Percentiles rank a stretch among this genome's conserved stretches.
Conservation (phyloP, 2,888 invertebrate species). For the Rhingia campestris region DNA sequence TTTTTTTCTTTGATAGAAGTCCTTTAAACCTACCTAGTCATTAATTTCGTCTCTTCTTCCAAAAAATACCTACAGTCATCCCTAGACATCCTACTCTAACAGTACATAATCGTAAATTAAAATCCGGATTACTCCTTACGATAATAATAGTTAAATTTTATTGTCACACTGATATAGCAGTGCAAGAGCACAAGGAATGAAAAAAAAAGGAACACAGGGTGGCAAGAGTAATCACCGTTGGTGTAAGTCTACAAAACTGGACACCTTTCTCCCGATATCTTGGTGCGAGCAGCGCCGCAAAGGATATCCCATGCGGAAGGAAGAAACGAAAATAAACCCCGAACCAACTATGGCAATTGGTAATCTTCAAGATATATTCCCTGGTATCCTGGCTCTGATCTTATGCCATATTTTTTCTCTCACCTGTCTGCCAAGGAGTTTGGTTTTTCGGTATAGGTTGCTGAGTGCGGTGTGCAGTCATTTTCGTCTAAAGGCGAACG, state of each 20-base stretch:
- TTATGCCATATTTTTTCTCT: constrained; percentile 69
- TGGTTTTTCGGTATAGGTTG: background rate
- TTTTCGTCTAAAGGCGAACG: constrained; percentile 49
- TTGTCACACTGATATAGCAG: constrained; percentile 67
- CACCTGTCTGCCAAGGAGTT: constrained; percentile 69
- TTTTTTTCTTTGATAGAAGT: no score
- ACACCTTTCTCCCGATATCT: constrained; percentile 28
- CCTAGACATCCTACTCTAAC: constrained; percentile 24
- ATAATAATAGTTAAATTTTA: constrained; percentile 73
- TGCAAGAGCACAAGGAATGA: constrained; percentile 2
- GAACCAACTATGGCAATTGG: constrained; percentile 69
- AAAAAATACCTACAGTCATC: constrained; percentile 3
- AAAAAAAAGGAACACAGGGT: constrained; percentile 1
- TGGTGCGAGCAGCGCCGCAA: constrained; percentile 1
- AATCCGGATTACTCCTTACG: constrained; percentile 62
- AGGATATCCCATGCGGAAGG: background rate
- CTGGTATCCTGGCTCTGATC: constrained; percentile 66
- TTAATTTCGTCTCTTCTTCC: background rate
- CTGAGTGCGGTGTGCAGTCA: constrained; percentile 30
- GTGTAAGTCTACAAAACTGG: constrained; percentile 34
- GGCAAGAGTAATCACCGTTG: constrained; percentile 64
- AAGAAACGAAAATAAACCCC: constrained; percentile 9
- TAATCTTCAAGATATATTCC: constrained; percentile 73
- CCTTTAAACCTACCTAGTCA: background rate
- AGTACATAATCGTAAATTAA: constrained; percentile 60